phyloP scores from a whole-genome alignment of 2,888 invertebrate genomes.

The Eristalinus aeneus region DNA sequence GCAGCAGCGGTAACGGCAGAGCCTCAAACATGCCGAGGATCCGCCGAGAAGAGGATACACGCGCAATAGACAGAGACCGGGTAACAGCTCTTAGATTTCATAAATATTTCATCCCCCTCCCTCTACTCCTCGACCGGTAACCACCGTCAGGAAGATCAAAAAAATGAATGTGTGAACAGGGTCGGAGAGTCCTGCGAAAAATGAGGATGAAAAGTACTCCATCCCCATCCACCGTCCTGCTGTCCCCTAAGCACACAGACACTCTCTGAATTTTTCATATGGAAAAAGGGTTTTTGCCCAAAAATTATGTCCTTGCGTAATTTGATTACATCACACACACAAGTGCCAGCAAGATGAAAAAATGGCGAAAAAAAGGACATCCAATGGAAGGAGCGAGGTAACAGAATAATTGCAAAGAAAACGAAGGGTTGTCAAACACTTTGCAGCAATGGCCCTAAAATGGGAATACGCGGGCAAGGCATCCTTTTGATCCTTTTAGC shows the following conservation, averaged over 20 bases:
- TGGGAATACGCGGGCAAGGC: not conserved
- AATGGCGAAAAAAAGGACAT: not conserved
- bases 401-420: slow-evolving; percentile 54
- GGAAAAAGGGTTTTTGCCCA: slow-evolving; percentile 57
- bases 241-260: slow-evolving; percentile 40
- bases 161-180: slow-evolving; percentile 44
- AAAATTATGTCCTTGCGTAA: slow-evolving; percentile 66
- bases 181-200: slow-evolving; percentile 26
- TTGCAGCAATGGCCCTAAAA: not conserved
- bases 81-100: slow-evolving; percentile 34
- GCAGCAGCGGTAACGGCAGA: not conserved
- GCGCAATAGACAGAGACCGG: slow-evolving; percentile 7
- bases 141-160: slow-evolving; percentile 15
- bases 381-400: not conserved
- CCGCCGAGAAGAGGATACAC: not conserved
- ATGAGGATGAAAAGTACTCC: not conserved
- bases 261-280: slow-evolving; percentile 59
- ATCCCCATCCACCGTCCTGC: not conserved
- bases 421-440: slow-evolving; percentile 61
- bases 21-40: slow-evolving; percentile 3
- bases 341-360: not conserved
- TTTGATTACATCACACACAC: slow-evolving; percentile 58
- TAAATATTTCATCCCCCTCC: slow-evolving; percentile 53
- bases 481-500: slow-evolving; percentile 58
- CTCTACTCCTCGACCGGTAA: not conserved